A percentile compares a stretch with the other conserved stretches of the same genome.
phyloP scores from a whole-genome alignment of 2,113 vertebrate species.

The Peucedramus taeniatus region DNA sequence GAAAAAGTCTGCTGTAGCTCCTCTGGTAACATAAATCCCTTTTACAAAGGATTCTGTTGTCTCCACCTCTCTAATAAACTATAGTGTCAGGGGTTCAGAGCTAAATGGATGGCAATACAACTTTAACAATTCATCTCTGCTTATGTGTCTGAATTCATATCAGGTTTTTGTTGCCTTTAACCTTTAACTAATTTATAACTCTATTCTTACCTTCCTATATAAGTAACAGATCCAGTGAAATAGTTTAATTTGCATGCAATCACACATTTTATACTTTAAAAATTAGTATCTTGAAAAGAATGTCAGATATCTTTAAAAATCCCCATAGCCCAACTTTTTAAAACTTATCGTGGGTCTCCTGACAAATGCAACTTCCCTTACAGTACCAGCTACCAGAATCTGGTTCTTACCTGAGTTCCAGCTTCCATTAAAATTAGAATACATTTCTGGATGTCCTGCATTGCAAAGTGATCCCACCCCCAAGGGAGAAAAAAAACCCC shows the following conservation, averaged over 20 bases:
- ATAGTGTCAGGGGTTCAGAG: not conserved
- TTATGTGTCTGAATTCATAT: not conserved
- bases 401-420: not conserved
- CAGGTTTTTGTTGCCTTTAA: not conserved
- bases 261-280: not conserved
- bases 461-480: not conserved
- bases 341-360: not conserved
- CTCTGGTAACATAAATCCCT: not conserved
- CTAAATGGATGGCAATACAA: not conserved
- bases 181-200: not conserved
- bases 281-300: not conserved
- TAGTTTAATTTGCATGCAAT: not conserved
- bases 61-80: slow-evolving; percentile 1
- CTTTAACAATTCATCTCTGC: not conserved
- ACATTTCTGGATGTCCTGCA: not conserved
- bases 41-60: slow-evolving; percentile 44
- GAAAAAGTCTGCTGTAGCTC: slow-evolving; percentile 19
- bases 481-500: not conserved
- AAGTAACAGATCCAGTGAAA: not conserved
- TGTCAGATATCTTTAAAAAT: not conserved
- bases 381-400: not conserved
- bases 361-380: not conserved
- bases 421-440: not conserved
- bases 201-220: not conserved
- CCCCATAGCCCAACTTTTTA: not conserved